Conservation (phyloP, 92 coral and sea anemone species). For the Epizoanthus rinbou region DNA sequence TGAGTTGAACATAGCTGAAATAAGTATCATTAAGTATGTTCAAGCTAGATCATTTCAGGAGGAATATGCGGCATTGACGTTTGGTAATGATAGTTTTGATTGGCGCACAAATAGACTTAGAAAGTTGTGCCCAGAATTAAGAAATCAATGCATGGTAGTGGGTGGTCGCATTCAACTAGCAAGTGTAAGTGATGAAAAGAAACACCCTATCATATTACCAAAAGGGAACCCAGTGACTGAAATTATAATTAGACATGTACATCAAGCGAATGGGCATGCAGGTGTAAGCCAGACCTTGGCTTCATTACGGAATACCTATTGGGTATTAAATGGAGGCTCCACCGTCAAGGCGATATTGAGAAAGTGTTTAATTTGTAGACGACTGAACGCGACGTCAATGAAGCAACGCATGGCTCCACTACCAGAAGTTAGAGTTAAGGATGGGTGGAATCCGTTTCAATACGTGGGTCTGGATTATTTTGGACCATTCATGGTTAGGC, state of each 20-base stretch:
- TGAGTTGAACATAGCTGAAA: neutral
- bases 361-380: neutral
- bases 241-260: neutral
- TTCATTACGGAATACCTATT: neutral
- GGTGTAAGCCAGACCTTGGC: constrained; percentile 7
- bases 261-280: too few relatives aligned
- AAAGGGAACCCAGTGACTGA: neutral
- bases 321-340: neutral
- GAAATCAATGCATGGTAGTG: constrained; percentile 1
- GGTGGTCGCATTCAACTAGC: neutral
- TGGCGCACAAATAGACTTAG: neutral
- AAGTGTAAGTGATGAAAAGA: neutral
- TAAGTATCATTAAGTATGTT: neutral
- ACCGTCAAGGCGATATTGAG: too few relatives aligned
- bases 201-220: too few relatives aligned
- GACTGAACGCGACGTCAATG: neutral
- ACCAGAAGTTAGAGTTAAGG: too few relatives aligned
- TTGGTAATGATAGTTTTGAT: neutral
- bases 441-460: too few relatives aligned
- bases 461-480: too few relatives aligned
- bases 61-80: neutral
- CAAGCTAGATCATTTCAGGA: neutral
- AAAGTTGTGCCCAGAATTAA: too few relatives aligned
- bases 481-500: too few relatives aligned
- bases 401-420: too few relatives aligned